Percentiles rank a stretch among this genome's conserved stretches.
Conservation (phyloP, 2,797 vertebrate genomes). For the Acanthurus leucopareius region DNA sequence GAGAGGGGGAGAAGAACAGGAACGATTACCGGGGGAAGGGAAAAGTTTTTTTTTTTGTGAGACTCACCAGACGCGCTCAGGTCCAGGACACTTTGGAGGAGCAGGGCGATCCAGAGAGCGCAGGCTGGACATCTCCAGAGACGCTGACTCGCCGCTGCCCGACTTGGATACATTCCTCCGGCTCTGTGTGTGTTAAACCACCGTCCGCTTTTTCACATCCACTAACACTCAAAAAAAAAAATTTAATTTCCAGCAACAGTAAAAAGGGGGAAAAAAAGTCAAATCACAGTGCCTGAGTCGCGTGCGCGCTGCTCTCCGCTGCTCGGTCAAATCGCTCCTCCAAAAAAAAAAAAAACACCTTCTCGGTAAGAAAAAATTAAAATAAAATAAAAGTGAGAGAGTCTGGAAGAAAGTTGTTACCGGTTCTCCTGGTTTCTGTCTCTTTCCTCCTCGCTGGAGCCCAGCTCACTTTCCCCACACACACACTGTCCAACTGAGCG, state of each 20-base stretch:
- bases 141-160: constrained; percentile 74
- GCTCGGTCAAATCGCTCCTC: constrained; percentile 19
- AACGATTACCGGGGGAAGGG: not conserved
- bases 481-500: constrained; percentile 66
- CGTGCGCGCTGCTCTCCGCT: constrained; percentile 1
- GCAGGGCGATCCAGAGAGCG: constrained; percentile 76
- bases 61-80: constrained; percentile 82
- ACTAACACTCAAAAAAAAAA: constrained; percentile 54
- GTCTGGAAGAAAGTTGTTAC: constrained; percentile 46
- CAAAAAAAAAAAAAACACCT: not conserved
- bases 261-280: constrained; percentile 14
- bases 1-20: not conserved
- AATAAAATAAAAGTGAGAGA: not conserved
- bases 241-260: constrained; percentile 31
- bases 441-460: constrained; percentile 57
- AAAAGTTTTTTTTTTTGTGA: not conserved
- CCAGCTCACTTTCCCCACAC: constrained; percentile 66
- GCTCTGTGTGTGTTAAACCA: constrained; percentile 60
- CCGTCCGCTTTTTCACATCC: constrained; percentile 80
- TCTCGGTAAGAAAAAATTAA: not conserved
- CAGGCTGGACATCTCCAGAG: constrained; percentile 79
- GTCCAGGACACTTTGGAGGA: constrained; percentile 71
- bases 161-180: constrained; percentile 85
- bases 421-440: constrained; percentile 36
- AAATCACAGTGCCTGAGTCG: not conserved